Percentiles rank a stretch among this genome's conserved stretches.
phyloP scores from a whole-genome alignment of 53 echinoderm and acorn worm genomes.

The Henricia sp. region DNA sequence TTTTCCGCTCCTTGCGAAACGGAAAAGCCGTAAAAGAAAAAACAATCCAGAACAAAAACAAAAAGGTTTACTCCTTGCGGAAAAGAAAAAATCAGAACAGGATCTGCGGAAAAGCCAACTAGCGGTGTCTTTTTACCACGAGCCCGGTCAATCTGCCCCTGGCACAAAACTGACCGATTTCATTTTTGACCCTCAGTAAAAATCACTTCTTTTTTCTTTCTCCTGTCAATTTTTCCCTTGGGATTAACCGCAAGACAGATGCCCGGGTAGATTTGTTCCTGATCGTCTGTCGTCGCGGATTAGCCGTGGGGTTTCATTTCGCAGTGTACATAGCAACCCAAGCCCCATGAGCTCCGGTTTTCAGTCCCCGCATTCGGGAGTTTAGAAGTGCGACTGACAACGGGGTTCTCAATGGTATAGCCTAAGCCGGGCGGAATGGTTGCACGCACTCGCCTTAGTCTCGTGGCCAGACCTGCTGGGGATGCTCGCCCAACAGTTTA shows the following conservation, averaged over 20 bases:
- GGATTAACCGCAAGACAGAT: conserved; percentile 47
- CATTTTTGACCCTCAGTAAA: conserved; percentile 30
- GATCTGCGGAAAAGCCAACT: conserved; percentile 32
- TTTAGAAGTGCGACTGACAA: too few species aligned
- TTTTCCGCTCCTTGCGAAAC: too few species aligned
- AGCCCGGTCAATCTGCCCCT: conserved; percentile 14
- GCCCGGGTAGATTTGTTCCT: conserved; percentile 47
- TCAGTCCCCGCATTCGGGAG: neutral
- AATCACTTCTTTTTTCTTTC: neutral
- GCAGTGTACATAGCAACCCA: conserved; percentile 45
- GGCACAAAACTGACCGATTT: conserved; percentile 54
- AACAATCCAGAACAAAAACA: too few species aligned
- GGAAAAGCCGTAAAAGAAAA: too few species aligned
- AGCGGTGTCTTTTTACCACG: conserved; percentile 43
- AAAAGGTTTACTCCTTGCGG: too few species aligned
- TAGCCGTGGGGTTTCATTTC: conserved; percentile 6
- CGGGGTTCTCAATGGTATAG: too few species aligned
- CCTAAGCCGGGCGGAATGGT: too few species aligned
- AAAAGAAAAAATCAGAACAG: too few species aligned
- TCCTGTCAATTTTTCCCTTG: neutral
- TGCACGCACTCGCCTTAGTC: too few species aligned
- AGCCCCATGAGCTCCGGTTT: conserved; percentile 19
- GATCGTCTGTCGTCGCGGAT: conserved; percentile 53
- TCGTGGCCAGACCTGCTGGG: too few species aligned
- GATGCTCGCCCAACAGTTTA: too few species aligned